phyloP scores from a whole-genome alignment of 2,113 vertebrate species.

The Alosa alosa region DNA sequence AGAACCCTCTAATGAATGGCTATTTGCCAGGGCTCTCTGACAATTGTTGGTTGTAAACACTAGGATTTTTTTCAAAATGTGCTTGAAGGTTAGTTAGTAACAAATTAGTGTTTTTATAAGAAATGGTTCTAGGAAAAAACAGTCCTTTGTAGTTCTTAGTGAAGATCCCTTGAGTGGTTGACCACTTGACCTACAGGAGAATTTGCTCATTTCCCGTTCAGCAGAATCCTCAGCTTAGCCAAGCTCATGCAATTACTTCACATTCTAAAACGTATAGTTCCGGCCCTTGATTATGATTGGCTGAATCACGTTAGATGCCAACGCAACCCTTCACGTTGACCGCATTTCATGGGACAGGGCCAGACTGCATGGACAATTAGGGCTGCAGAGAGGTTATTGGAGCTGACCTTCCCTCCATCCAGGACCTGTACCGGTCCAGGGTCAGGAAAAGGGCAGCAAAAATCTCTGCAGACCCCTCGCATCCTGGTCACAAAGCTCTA shows the following conservation, averaged over 20 bases:
- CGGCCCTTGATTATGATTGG: too few relatives aligned
- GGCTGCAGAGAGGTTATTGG: too few relatives aligned
- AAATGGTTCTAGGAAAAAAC: not conserved
- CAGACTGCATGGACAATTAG: too few relatives aligned
- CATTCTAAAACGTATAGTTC: not conserved
- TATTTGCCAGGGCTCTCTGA: not conserved
- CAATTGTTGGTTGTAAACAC: not conserved
- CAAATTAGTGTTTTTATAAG: not conserved
- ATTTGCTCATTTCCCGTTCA: not conserved
- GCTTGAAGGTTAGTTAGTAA: not conserved
- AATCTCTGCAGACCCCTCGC: too few relatives aligned
- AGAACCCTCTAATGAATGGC: not conserved
- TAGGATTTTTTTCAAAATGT: not conserved
- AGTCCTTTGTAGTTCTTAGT: not conserved
- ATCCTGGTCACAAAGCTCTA: too few relatives aligned
- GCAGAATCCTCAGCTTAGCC: not conserved
- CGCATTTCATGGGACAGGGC: too few relatives aligned
- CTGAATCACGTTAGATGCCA: too few relatives aligned
- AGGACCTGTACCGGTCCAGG: too few relatives aligned
- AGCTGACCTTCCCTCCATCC: too few relatives aligned
- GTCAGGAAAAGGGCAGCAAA: too few relatives aligned
- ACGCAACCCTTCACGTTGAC: too few relatives aligned
- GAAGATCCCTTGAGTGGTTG: not conserved
- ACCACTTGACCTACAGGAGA: too few relatives aligned
- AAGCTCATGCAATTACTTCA: not conserved